Percentiles rank a stretch among this genome's conserved stretches.
These are phyloP conservation scores for Zoanthus gigantus DNA, from an alignment of 92 coral and sea anemone genomes.

Conservation along the genomic window DNA sequence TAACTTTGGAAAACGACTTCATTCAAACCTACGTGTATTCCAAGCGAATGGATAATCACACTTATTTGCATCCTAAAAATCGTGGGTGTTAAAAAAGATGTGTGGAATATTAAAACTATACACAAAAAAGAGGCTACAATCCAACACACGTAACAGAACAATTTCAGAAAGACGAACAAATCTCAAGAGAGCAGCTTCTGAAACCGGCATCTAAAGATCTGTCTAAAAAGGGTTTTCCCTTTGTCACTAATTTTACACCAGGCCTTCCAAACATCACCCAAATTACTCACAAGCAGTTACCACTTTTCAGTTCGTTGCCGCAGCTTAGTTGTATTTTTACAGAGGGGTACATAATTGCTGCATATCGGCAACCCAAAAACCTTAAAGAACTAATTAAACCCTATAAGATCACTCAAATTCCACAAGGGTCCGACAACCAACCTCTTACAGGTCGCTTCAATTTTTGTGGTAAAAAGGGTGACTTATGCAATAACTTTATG, in stretches of 20 bases:
- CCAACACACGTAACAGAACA: conserved; percentile 1
- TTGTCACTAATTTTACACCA: conserved; percentile 52
- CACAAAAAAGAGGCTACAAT: conserved; percentile 17
- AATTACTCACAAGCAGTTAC: conserved; percentile 10
- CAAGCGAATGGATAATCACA: conserved; percentile 34
- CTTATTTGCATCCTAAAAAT: conserved; percentile 25
- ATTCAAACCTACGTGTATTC: conserved; percentile 40
- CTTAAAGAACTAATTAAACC: conserved; percentile 39
- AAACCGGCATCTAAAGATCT: neutral
- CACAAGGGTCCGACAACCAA: neutral
- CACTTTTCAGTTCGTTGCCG: conserved; percentile 13
- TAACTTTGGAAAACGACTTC: conserved; percentile 8
- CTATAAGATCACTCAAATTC: conserved; percentile 3
- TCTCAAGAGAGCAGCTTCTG: neutral
- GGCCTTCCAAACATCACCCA: conserved; percentile 34
- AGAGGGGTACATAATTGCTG: conserved; percentile 27
- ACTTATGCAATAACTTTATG: conserved; percentile 31
- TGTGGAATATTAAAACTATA: neutral
- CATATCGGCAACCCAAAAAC: conserved; percentile 44
- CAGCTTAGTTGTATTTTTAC: conserved; percentile 23
- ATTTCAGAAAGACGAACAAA: conserved; percentile 20
- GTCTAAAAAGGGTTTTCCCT: conserved; percentile 30
- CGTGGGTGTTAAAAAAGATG: too few species aligned
- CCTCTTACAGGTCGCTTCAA: conserved; percentile 36
- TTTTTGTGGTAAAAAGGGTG: conserved; percentile 32